Conservation (phyloP, 1,140 invertebrate species). For the Drosophila subobscura region DNA sequence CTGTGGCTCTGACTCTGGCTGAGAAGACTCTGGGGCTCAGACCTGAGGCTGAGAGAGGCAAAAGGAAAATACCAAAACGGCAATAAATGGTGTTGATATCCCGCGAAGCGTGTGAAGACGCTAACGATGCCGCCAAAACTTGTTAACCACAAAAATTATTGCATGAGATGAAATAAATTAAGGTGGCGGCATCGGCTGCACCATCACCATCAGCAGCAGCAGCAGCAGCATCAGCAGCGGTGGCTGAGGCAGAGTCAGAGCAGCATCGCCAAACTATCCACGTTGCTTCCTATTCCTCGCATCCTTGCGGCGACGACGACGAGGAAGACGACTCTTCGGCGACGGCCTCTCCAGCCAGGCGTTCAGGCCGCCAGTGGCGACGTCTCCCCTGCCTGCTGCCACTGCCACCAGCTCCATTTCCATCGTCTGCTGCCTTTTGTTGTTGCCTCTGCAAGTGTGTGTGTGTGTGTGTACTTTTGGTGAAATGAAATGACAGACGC, state of each 20-base stretch:
- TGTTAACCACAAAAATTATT: slow-evolving; percentile 83
- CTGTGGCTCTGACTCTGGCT: no score
- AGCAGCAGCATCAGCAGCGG: slow-evolving; percentile 9
- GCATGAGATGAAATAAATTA: slow-evolving; percentile 83
- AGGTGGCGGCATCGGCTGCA: slow-evolving; percentile 76
- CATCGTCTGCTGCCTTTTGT: slow-evolving; percentile 49
- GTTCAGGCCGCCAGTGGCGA: slow-evolving; percentile 70
- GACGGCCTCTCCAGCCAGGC: slow-evolving; percentile 51
- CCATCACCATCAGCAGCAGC: slow-evolving; percentile 27
- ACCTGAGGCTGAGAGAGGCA: slow-evolving; percentile 19
- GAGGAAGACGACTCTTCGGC: slow-evolving; percentile 11
- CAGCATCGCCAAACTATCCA: slow-evolving; percentile 56
- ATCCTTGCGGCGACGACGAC: slow-evolving; percentile 70
- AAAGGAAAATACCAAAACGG: slow-evolving; percentile 81
- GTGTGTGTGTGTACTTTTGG: slow-evolving; percentile 69
- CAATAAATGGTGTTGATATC: slow-evolving; percentile 83
- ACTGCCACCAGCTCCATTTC: slow-evolving; percentile 33
- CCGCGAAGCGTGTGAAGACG: slow-evolving; percentile 83
- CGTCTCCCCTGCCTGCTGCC: slow-evolving; percentile 34
- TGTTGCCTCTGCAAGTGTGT: slow-evolving; percentile 38
- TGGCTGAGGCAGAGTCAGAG: slow-evolving; percentile 13
- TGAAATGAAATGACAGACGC: slow-evolving; percentile 81
- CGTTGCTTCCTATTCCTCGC: slow-evolving; percentile 75
- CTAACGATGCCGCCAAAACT: slow-evolving; percentile 83
- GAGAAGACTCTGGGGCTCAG: slow-evolving; percentile 2